Conservation (phyloP, 2,113 vertebrate genomes). For the Catharus minimus region DNA sequence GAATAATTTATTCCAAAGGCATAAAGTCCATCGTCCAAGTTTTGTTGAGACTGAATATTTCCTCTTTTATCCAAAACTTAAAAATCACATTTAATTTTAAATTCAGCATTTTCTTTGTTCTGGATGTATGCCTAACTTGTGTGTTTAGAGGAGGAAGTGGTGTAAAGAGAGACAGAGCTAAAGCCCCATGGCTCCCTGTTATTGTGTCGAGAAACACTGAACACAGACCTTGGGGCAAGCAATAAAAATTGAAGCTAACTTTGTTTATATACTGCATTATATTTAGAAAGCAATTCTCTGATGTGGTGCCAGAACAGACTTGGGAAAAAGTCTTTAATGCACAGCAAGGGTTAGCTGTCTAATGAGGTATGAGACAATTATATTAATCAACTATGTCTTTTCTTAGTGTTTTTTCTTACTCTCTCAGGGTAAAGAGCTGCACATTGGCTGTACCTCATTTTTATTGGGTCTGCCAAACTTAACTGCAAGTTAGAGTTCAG, state of each 20-base stretch:
- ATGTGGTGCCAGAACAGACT: background rate
- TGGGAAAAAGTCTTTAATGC: slow-evolving; percentile 9
- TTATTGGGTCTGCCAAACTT: background rate
- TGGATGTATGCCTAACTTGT: background rate
- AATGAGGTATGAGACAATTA: slow-evolving; percentile 43
- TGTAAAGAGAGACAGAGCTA: background rate
- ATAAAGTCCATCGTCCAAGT: background rate
- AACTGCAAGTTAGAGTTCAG: background rate
- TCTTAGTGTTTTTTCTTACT: background rate
- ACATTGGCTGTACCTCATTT: background rate
- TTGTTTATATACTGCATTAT: background rate
- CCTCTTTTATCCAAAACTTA: background rate
- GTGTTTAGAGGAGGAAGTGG: background rate
- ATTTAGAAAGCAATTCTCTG: slow-evolving; percentile 30
- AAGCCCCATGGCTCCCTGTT: background rate
- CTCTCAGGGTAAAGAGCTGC: background rate
- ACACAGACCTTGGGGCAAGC: background rate
- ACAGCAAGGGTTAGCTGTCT: slow-evolving; percentile 27
- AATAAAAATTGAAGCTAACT: slow-evolving; percentile 4
- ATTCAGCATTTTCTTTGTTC: background rate
- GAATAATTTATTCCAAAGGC: background rate
- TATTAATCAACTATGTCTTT: slow-evolving; percentile 26
- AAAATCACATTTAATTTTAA: background rate
- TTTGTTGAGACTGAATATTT: background rate
- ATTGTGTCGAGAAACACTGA: background rate